Evolutionary conservation across 92 coral and sea anemone species (phyloP).

Genomic region (Palythoa grandiflora): DNA sequence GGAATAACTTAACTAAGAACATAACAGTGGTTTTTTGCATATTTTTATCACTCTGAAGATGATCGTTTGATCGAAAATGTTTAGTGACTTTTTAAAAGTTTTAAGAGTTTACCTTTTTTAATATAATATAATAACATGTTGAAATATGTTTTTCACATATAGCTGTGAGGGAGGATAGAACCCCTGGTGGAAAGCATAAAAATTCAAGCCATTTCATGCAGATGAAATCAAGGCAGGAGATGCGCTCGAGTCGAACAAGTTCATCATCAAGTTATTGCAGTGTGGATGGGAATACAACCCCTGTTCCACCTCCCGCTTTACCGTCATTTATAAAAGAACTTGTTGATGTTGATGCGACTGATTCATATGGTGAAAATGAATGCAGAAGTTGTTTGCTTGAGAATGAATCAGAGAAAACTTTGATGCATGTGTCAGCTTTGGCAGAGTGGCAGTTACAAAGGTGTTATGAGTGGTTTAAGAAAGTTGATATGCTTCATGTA

Average conservation of each 20-base stretch:
- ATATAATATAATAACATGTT: too few species aligned
- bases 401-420: constrained; percentile 75
- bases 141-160: constrained; percentile 1
- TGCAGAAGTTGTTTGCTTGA: constrained; percentile 75
- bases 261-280: constrained; percentile 36
- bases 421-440: constrained; percentile 85
- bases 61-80: too few species aligned
- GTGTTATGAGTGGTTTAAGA: constrained; percentile 82
- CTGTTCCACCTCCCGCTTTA: constrained; percentile 29
- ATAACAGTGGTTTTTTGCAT: too few species aligned
- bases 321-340: constrained; percentile 74
- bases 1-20: too few species aligned
- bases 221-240: constrained; percentile 51
- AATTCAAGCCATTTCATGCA: constrained; percentile 41
- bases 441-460: constrained; percentile 87
- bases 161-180: constrained; percentile 98
- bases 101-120: too few species aligned
- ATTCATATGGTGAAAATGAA: background rate
- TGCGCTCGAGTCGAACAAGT: constrained; percentile 58
- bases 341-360: constrained; percentile 50
- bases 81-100: too few species aligned
- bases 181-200: constrained; percentile 98
- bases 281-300: constrained; percentile 48
- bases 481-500: constrained; percentile 67
- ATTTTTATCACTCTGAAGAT: too few species aligned